A percentile compares a stretch with the other conserved stretches of the same genome.
phyloP scores from a whole-genome alignment of 1,140 invertebrate species.

The Coenobita brevimanus region DNA sequence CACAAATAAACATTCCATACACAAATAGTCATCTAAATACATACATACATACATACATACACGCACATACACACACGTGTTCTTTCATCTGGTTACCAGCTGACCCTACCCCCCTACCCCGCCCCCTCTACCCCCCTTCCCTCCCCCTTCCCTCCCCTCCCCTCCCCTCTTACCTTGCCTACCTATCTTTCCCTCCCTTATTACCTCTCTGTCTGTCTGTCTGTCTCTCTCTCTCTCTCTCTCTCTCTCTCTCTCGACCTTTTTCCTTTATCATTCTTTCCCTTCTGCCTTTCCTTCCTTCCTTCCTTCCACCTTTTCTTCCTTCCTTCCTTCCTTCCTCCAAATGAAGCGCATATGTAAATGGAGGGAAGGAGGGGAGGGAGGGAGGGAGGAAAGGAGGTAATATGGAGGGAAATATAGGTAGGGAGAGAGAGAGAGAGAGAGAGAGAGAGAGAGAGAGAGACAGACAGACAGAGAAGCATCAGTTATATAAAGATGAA shows the following conservation, averaged over 20 bases:
- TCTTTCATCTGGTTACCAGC: no score
- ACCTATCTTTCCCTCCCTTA: background rate
- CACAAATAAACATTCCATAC: background rate
- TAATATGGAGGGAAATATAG: background rate
- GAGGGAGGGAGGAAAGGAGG: background rate
- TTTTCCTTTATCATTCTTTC: no score
- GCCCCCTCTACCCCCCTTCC: background rate
- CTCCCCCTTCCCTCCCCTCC: background rate
- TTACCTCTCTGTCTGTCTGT: background rate
- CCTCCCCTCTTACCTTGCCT: background rate
- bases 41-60: slow-evolving; percentile 20
- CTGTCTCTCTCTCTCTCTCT: background rate
- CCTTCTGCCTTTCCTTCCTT: no score
- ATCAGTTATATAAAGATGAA: background rate
- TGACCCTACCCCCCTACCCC: no score
- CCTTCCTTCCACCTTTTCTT: no score
- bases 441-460: background rate
- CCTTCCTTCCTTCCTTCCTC: no score
- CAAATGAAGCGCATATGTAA: background rate
- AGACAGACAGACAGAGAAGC: background rate
- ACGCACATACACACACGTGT: background rate
- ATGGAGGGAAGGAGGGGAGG: background rate
- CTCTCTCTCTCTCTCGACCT: background rate
- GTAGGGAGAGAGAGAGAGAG: background rate
- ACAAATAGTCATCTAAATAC: background rate